Evolutionary conservation across 2,113 vertebrate species (phyloP).

Genomic region (Chaetodon auriga): DNA sequence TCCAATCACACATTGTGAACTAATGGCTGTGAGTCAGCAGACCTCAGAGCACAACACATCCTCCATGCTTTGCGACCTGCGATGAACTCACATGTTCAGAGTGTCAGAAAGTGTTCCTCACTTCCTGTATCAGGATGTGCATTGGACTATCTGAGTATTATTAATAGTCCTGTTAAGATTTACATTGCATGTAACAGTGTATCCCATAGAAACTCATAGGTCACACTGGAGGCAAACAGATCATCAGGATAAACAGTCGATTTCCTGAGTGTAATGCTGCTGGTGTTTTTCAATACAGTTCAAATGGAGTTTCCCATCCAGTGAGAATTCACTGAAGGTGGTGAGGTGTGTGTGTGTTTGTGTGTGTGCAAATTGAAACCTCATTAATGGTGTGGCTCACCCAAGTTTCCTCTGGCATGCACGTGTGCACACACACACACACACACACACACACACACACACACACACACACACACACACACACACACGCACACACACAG

Average conservation of each 20-base stretch:
- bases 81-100: neutral
- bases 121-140: neutral
- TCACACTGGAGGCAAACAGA: constrained; percentile 11
- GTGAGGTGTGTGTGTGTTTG: neutral
- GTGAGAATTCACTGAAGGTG: constrained; percentile 12
- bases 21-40: constrained; percentile 14
- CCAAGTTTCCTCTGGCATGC: constrained; percentile 35
- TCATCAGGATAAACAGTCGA: neutral
- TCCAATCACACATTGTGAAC: neutral
- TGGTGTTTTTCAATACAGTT: constrained; percentile 37
- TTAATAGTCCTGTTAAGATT: neutral
- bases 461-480: constrained; percentile 1
- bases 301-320: constrained; percentile 49
- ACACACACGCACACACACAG: constrained; percentile 10
- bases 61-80: neutral
- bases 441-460: constrained; percentile 22
- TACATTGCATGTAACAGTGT: neutral
- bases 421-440: neutral
- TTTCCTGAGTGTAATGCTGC: neutral
- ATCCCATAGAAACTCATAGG: neutral
- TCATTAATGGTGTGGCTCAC: constrained; percentile 54
- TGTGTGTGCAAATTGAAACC: constrained; percentile 52
- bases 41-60: constrained; percentile 7
- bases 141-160: neutral
- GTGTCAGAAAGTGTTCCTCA: neutral